These are phyloP conservation scores for Cyrtonyx montezumae DNA, from an alignment of 2,113 vertebrate genomes.

Conservation along the genomic window DNA sequence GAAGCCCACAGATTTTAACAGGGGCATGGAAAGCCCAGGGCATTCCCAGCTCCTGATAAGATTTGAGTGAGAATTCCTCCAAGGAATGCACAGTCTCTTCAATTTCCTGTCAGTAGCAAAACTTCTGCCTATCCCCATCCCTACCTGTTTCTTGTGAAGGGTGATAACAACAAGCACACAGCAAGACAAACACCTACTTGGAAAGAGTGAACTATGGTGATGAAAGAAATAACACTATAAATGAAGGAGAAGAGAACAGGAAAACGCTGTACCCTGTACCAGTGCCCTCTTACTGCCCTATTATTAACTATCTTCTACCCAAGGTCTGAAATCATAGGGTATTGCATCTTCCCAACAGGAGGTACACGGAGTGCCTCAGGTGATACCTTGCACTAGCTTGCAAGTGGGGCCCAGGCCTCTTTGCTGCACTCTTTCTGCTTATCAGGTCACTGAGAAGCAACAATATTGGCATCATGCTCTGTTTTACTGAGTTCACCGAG, in stretches of 20 bases:
- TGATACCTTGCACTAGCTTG: background rate
- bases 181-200: background rate
- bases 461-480: rapidly evolving
- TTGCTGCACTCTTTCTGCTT: background rate
- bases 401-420: rapidly evolving
- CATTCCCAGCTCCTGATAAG: background rate
- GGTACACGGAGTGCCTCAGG: background rate
- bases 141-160: background rate
- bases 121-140: background rate
- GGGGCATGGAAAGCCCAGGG: background rate
- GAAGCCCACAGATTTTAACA: background rate
- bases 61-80: background rate
- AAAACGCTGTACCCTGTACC: background rate
- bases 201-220: background rate
- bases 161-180: background rate
- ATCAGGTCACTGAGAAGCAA: rapidly evolving
- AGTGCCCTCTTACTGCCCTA: no score
- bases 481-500: background rate
- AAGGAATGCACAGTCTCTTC: background rate
- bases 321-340: background rate
- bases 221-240: background rate
- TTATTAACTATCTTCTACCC: background rate
- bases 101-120: background rate
- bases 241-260: background rate
- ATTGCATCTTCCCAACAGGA: background rate